Percentiles rank a stretch among this genome's conserved stretches.
Conservation (phyloP, 1,140 invertebrate species). For the Ceratosolen fusciceps region DNA sequence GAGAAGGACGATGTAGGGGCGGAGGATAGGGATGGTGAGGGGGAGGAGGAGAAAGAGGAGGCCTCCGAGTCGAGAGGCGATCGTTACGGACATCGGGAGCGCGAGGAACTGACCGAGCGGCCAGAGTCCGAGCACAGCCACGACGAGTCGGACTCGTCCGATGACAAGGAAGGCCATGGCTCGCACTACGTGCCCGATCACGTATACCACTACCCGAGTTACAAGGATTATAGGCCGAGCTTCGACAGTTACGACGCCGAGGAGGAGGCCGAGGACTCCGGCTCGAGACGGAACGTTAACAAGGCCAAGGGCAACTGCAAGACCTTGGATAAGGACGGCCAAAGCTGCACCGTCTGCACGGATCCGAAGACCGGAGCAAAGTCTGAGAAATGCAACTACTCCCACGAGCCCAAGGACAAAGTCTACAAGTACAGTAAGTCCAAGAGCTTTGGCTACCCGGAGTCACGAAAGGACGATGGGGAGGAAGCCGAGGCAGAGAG, state of each 20-base stretch:
- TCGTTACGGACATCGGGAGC: background rate
- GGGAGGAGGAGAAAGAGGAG: background rate
- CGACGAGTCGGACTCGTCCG: background rate
- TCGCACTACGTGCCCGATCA: conserved; percentile 29
- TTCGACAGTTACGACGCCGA: conserved; percentile 19
- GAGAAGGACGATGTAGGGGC: background rate
- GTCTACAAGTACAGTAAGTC: conserved; percentile 76
- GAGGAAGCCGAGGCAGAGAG: background rate
- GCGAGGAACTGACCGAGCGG: background rate
- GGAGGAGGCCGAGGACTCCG: background rate
- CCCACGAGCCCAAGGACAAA: conserved; percentile 78
- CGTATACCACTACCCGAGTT: conserved; percentile 31
- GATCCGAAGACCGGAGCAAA: conserved; percentile 79
- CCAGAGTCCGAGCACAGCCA: background rate
- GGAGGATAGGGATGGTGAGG: background rate
- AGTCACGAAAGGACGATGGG: background rate
- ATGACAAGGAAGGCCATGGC: conserved; percentile 29
- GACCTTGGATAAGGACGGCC: conserved; percentile 73
- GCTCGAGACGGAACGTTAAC: background rate
- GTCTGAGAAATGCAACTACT: conserved; percentile 81
- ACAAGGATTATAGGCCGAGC: conserved; percentile 1
- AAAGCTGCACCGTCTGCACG: conserved; percentile 78
- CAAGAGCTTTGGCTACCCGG: conserved; percentile 64
- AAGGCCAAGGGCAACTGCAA: conserved; percentile 11
- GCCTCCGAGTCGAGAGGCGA: background rate